phyloP scores from a whole-genome alignment of 2,888 invertebrate species.

The Pseudococcus longispinus region DNA sequence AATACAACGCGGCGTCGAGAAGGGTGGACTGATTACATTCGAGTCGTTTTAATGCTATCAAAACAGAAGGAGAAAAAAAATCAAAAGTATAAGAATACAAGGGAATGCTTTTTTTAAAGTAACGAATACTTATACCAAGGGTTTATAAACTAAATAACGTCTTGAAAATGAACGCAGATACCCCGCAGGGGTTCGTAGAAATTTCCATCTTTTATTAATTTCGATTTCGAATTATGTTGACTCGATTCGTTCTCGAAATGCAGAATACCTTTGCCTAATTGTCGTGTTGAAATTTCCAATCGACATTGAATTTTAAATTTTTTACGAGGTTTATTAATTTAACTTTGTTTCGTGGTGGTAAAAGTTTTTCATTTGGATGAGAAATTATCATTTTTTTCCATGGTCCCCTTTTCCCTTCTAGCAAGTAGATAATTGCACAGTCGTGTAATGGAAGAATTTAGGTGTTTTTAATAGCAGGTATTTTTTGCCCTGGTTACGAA shows the following conservation, averaged over 20 bases:
- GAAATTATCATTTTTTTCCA: neutral
- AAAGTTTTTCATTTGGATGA: neutral
- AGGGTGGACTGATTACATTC: slow-evolving; percentile 22
- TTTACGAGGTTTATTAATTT: neutral
- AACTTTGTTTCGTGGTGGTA: too few species aligned
- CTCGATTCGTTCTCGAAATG: neutral
- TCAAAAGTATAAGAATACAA: neutral
- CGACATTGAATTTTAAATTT: neutral
- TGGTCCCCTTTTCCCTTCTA: too few species aligned
- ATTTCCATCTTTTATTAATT: slow-evolving; percentile 10
- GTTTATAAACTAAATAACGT: slow-evolving; percentile 2
- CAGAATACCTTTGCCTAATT: neutral
- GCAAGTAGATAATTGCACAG: too few species aligned
- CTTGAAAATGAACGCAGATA: neutral
- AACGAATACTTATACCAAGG: neutral
- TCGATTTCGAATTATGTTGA: neutral
- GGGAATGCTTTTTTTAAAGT: neutral
- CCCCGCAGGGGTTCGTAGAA: neutral
- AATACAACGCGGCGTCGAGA: neutral
- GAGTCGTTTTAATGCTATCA: slow-evolving; percentile 21
- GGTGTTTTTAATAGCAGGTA: too few species aligned
- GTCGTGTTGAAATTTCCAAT: neutral
- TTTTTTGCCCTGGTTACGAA: too few species aligned
- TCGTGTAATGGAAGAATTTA: too few species aligned
- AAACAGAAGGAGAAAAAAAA: neutral